Conservation (phyloP, 1,140 invertebrate species). For the Lutraria rhynchaena region DNA sequence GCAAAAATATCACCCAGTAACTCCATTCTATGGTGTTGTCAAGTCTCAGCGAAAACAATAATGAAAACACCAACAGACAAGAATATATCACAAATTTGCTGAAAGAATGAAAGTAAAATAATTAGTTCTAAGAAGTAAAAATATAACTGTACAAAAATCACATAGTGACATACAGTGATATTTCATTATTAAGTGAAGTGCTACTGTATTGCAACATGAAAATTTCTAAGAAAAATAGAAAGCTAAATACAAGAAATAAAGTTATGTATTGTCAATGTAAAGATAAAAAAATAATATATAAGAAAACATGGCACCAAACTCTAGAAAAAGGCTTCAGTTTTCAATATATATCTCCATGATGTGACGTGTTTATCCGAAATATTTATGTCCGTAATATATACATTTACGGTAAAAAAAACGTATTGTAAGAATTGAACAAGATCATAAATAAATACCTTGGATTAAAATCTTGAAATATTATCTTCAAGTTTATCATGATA, state of each 20-base stretch:
- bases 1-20: constrained; percentile 96
- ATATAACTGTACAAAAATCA: too few species aligned
- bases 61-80: constrained; percentile 94
- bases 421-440: not conserved
- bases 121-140: too few species aligned
- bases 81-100: constrained; percentile 98
- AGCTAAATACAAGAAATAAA: too few species aligned
- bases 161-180: too few species aligned
- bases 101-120: constrained; percentile 78
- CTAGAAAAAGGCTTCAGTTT: too few species aligned
- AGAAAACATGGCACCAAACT: too few species aligned
- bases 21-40: constrained; percentile 95
- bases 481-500: constrained; percentile 74
- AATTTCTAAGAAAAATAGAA: too few species aligned
- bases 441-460: constrained; percentile 71
- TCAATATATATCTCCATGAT: too few species aligned
- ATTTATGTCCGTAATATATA: not conserved
- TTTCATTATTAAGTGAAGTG: too few species aligned
- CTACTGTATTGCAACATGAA: too few species aligned
- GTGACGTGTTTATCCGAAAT: not conserved
- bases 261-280: too few species aligned
- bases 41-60: constrained; percentile 93
- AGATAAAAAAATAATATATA: too few species aligned
- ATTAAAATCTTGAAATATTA: constrained; percentile 79
- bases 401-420: not conserved